Evolutionary conservation across 2,113 vertebrate species (phyloP), one percentile per base, ranked within the genome.

Genomic region (Nannobrachium achirus): DNA sequence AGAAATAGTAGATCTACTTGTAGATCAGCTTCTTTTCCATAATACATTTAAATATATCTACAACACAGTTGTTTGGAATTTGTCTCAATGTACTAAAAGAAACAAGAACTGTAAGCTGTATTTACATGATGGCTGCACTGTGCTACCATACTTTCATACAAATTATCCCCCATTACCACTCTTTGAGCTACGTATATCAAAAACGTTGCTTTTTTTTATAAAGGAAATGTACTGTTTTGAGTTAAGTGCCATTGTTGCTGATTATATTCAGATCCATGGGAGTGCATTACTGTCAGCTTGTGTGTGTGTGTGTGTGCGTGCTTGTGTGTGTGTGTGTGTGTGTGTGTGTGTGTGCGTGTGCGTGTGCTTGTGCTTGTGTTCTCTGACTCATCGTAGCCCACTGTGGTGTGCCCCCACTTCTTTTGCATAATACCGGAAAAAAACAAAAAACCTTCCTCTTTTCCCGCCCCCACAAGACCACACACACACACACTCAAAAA

Each of bases 321-420:
- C 25, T 33, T 19, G 19, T 40, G 40, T 60, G 48, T 14, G n/a
- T 52, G 59, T 62, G 57, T 13, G 42, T 48, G 64, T 16, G 49
- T 45, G 10, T 10, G 39, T 51, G 1, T 52, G 50, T 39, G 42
- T 6, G 6, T 70, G 62, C 48, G 10, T 59, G 68, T 7, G 46
- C 20, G 69, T 59, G 39, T 59, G n/a, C n/a, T n/a, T n/a, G n/a
- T n/a, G 49, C 20, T 51, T 78, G 66, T 71, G 71, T 63, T 68
- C 40, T 55, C 25, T 87, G 82, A 89, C 58, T 89, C 83, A 87
- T n/a, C 8, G 8, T 76, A 73, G 64, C 82, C 80, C 79, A 86
- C 73, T 66, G 63, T 71, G n/a, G n/a, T n/a, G n/a, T 76, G 66
- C 75, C 75, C 72, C 61, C 1, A 8, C 59, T 68, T 64, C 10